phyloP scores from a whole-genome alignment of 2,888 invertebrate genomes.

The Coenonympha glycerion region DNA sequence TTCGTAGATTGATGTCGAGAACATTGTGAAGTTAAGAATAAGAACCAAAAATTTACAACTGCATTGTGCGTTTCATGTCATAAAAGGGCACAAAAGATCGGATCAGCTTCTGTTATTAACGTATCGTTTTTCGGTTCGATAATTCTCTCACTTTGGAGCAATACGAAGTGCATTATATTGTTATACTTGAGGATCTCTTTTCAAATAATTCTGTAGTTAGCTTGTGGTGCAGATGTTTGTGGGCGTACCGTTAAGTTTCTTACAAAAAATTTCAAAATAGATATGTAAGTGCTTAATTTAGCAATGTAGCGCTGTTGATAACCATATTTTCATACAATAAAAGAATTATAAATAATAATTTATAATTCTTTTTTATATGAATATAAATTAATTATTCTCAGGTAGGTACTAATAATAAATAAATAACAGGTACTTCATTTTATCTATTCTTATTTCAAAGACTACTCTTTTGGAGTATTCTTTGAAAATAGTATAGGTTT shows the following conservation, averaged over 20 bases:
- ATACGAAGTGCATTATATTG: slow-evolving; percentile 62
- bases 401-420: no score
- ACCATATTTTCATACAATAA: no score
- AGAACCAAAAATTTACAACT: slow-evolving; percentile 76
- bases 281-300: no score
- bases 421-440: no score
- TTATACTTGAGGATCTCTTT: slow-evolving; percentile 50
- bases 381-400: no score
- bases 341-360: no score
- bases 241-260: slow-evolving; percentile 63
- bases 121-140: slow-evolving; percentile 63
- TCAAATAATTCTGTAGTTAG: slow-evolving; percentile 41
- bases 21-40: slow-evolving; percentile 73
- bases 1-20: slow-evolving; percentile 71
- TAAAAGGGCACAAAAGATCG: slow-evolving; percentile 69
- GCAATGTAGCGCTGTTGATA: slow-evolving; percentile 32
- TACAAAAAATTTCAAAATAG: slow-evolving; percentile 53
- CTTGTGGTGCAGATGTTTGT: slow-evolving; percentile 58
- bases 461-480: no score
- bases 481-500: no score
- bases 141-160: slow-evolving; percentile 69
- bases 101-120: slow-evolving; percentile 73
- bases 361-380: not conserved
- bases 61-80: slow-evolving; percentile 58
- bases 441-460: no score